phyloP scores from a whole-genome alignment of 2,888 invertebrate genomes.

The Monochamus alternatus region DNA sequence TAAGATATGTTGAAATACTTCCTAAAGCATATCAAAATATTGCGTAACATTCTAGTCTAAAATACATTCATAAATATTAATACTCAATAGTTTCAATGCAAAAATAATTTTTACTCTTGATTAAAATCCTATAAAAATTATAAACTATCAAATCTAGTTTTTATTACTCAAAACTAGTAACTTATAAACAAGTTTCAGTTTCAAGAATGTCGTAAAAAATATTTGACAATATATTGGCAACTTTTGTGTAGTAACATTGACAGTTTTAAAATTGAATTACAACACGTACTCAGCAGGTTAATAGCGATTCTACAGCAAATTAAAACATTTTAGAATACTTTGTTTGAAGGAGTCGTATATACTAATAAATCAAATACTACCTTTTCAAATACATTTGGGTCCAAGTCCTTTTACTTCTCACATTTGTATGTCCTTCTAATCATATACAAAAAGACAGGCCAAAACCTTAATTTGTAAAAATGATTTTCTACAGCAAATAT shows the following conservation, averaged over 20 bases:
- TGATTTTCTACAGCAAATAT: no score
- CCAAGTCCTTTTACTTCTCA: no score
- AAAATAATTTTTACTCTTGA: slow-evolving; percentile 51
- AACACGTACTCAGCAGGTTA: slow-evolving; percentile 24
- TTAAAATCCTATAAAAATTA: slow-evolving; percentile 50
- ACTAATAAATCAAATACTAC: no score
- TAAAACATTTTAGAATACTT: slow-evolving; percentile 24
- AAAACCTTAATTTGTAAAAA: no score
- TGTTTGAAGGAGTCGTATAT: no score
- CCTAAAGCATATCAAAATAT: slow-evolving; percentile 59
- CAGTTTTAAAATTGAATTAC: slow-evolving; percentile 34
- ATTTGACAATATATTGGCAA: slow-evolving; percentile 25
- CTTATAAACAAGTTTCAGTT: slow-evolving; percentile 1
- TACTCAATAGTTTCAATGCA: slow-evolving; percentile 52
- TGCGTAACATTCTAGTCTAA: slow-evolving; percentile 51
- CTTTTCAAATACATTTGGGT: no score
- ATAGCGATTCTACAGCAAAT: slow-evolving; percentile 36
- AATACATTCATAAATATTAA: slow-evolving; percentile 51
- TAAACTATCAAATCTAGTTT: slow-evolving; percentile 43
- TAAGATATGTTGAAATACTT: slow-evolving; percentile 61
- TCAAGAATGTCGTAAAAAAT: slow-evolving; percentile 14
- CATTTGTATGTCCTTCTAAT: no score
- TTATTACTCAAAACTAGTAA: slow-evolving; percentile 43
- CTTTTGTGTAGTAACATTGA: slow-evolving; percentile 37
- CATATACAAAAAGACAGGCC: no score